Base-by-base conservation (phyloP, 2,797 vertebrate species). In the Heterohyrax brucei region DNA sequence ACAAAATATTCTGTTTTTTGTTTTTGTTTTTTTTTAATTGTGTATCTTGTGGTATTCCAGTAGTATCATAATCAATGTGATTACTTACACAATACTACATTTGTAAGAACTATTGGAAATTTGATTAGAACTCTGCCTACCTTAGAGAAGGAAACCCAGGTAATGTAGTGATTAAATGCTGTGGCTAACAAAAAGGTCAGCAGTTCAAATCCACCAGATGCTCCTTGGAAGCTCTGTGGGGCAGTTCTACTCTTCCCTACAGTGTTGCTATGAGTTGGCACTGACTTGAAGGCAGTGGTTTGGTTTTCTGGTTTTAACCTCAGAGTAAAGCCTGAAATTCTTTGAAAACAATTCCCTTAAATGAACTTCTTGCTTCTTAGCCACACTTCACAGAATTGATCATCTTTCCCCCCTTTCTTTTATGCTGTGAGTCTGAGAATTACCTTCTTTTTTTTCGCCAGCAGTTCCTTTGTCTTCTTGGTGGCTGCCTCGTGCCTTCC, bases 31-130 rank as follows among this genome's bases (percentile, higher is more conserved):
- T 56, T 79, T 53, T 94, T 92, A n/a, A 87, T 62, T 62, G 7
- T 59, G 1, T 5, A 66, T 50, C 5, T 86, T 66, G 66, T 3
- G 72, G 14, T 82, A 59, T 91, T 0, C 13, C 22, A 78, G 2
- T 2, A 84, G 80, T 80, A 77, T 75, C n/a, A 82, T 82, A 84
- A 39, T 53, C 39, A 46, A 73, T 83, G 56, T 88, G 79, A 30
- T 91, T 2, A 75, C 30, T 68, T 87, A 21, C 21, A 59, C 14
- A 77, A 86, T 86, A 48, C 1, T 28, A 14, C 68, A 44, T 24
- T 80, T 82, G 48, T 68, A 68, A 80, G 72, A 68, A 28, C 2
- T 56, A 81, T 24, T 85, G 2, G n/a, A 30, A 75, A 70, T 89
- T 76, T 89, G 4, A 82, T 50, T 5, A 81, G 16, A 48, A 68